Evolutionary conservation across 2,888 invertebrate genomes (phyloP).

Genomic region (Sarcophaga subvicina): DNA sequence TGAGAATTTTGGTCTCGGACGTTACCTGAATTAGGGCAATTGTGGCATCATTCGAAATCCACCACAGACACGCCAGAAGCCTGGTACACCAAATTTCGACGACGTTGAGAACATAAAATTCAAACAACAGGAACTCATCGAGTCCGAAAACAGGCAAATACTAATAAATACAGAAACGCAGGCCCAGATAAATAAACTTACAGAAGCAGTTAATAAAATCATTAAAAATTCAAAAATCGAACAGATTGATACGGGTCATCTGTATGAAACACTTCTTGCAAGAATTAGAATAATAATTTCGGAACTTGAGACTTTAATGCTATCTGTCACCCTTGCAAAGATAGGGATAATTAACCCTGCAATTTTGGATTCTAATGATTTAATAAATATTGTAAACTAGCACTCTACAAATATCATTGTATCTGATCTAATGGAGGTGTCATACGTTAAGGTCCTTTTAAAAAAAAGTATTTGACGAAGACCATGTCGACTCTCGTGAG

Average conservation of each 20-base stretch:
- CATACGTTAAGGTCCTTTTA: slow-evolving; percentile 58
- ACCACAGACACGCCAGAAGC: slow-evolving; percentile 37
- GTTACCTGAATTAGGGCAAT: neutral
- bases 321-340: slow-evolving; percentile 60
- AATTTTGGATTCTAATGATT: slow-evolving; percentile 62
- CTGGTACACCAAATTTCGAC: slow-evolving; percentile 39
- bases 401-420: slow-evolving; percentile 58
- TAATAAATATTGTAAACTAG: slow-evolving; percentile 57
- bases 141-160: slow-evolving; percentile 48
- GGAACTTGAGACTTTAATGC: slow-evolving; percentile 58
- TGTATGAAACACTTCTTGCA: slow-evolving; percentile 55
- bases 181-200: slow-evolving; percentile 54
- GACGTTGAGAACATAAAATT: slow-evolving; percentile 18
- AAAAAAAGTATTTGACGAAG: no score
- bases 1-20: neutral
- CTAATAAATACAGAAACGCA: slow-evolving; percentile 53
- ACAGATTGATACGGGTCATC: slow-evolving; percentile 37
- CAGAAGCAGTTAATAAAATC: slow-evolving; percentile 55
- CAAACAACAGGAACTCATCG: slow-evolving; percentile 16
- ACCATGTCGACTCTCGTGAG: slow-evolving; percentile 44
- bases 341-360: slow-evolving; percentile 54
- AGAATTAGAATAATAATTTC: slow-evolving; percentile 65
- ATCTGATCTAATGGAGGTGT: slow-evolving; percentile 63
- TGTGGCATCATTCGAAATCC: slow-evolving; percentile 24
- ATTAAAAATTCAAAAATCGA: slow-evolving; percentile 11